Evolutionary conservation across 2,888 invertebrate species (phyloP).

Genomic region (Halictus quadricinctus): DNA sequence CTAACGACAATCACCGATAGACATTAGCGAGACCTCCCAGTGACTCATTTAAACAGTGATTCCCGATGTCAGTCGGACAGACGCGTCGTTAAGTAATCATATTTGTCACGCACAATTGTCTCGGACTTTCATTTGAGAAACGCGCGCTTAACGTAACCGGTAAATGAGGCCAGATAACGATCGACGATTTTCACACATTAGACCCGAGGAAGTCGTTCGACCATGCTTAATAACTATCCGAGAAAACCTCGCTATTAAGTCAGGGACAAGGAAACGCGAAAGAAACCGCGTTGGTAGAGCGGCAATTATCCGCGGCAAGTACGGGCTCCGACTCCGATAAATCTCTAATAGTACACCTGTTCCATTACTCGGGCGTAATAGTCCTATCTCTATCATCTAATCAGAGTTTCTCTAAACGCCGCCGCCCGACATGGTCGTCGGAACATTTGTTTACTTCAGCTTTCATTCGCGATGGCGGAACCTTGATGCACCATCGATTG

Average conservation of each 20-base stretch:
- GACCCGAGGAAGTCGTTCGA: not conserved
- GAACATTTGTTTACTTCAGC: not conserved
- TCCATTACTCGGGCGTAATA: not conserved
- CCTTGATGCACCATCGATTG: not conserved
- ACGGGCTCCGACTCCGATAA: not conserved
- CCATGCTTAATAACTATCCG: conserved; percentile 1
- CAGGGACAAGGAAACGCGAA: conserved; percentile 10
- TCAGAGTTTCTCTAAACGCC: conserved; percentile 5
- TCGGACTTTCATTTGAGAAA: not conserved
- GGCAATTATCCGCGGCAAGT: conserved; percentile 16
- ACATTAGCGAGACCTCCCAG: not conserved
- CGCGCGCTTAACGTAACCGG: not conserved
- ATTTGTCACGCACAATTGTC: not conserved
- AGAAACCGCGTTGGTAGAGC: conserved; percentile 10
- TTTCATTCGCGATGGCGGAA: not conserved
- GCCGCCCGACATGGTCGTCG: not conserved
- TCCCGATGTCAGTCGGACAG: not conserved
- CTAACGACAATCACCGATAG: not conserved
- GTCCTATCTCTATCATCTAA: conserved; percentile 3
- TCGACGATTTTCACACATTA: conserved; percentile 10
- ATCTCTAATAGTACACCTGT: conserved; percentile 21
- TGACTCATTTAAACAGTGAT: not conserved
- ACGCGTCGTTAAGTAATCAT: not conserved
- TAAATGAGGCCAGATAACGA: conserved; percentile 1
- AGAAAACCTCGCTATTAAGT: not conserved